Evolutionary conservation across 1,140 invertebrate genomes (phyloP).

Genomic region (Diorhabda sublineata): DNA sequence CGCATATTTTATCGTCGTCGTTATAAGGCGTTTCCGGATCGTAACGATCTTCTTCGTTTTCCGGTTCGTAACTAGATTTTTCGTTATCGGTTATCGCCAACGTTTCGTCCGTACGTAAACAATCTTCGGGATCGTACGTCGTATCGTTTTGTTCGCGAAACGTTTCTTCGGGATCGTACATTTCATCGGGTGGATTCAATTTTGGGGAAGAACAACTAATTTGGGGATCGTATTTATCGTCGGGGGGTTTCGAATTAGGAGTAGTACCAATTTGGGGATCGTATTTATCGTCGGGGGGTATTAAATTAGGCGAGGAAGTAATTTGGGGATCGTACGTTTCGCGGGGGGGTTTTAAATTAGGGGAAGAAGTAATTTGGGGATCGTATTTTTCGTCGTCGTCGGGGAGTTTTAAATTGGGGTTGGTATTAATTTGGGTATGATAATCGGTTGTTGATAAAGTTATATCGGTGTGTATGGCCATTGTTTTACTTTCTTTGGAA

Average conservation of each 20-base stretch:
- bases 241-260: background rate
- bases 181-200: slow-evolving; percentile 6
- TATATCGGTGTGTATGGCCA: slow-evolving; percentile 58
- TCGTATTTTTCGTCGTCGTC: slow-evolving; percentile 7
- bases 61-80: slow-evolving; percentile 15
- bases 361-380: slow-evolving; percentile 8
- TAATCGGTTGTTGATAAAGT: slow-evolving; percentile 37
- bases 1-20: background rate
- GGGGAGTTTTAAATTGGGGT: slow-evolving; percentile 27
- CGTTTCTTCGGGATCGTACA: slow-evolving; percentile 13
- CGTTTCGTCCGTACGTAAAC: background rate
- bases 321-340: slow-evolving; percentile 12
- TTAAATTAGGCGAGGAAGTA: slow-evolving; percentile 1
- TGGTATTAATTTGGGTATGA: slow-evolving; percentile 40
- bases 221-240: background rate
- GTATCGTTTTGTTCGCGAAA: slow-evolving; percentile 5
- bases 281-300: background rate
- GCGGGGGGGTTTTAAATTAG: background rate
- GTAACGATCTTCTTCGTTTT: slow-evolving; percentile 7
- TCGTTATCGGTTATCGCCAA: slow-evolving; percentile 10
- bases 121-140: background rate
- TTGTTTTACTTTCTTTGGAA: slow-evolving; percentile 70
- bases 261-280: background rate
- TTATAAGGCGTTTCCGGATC: background rate
- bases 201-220: too few relatives aligned